Evolutionary conservation across 2,797 vertebrate genomes (phyloP).

Genomic region (Chrysolophus pictus): DNA sequence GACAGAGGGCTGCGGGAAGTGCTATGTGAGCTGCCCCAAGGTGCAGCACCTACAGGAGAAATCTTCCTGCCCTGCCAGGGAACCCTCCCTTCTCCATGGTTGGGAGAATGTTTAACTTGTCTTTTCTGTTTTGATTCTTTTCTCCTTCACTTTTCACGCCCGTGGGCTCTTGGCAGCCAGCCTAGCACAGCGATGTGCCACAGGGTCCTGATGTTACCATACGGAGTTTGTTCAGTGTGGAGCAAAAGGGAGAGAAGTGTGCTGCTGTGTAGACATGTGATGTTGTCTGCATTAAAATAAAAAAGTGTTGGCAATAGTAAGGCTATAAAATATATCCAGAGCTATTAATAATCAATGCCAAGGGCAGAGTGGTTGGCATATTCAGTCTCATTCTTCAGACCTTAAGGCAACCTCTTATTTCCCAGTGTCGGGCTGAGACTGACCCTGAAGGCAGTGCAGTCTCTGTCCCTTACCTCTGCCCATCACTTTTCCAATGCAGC

Average conservation of each 20-base stretch:
- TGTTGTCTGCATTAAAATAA: background rate
- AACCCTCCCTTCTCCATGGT: background rate
- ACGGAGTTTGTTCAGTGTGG: background rate
- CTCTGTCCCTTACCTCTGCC: background rate
- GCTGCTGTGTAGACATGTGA: background rate
- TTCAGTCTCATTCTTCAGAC: background rate
- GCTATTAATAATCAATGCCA: background rate
- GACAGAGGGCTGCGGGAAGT: background rate
- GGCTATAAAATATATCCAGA: background rate
- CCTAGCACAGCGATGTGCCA: conserved; percentile 22
- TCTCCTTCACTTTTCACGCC: background rate
- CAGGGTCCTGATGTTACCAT: background rate
- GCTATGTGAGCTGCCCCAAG: background rate
- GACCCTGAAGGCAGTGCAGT: background rate
- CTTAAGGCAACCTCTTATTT: background rate
- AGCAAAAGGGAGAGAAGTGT: conserved; percentile 31
- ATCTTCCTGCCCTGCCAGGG: background rate
- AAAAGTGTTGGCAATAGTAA: background rate
- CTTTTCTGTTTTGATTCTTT: background rate
- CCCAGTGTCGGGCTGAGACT: rapidly evolving
- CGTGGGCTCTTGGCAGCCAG: conserved; percentile 33
- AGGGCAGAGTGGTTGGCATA: background rate
- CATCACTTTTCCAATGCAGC: background rate
- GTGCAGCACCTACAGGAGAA: background rate
- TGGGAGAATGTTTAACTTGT: background rate